Conservation (phyloP, 2,113 vertebrate species). For the Hyaena hyaena region DNA sequence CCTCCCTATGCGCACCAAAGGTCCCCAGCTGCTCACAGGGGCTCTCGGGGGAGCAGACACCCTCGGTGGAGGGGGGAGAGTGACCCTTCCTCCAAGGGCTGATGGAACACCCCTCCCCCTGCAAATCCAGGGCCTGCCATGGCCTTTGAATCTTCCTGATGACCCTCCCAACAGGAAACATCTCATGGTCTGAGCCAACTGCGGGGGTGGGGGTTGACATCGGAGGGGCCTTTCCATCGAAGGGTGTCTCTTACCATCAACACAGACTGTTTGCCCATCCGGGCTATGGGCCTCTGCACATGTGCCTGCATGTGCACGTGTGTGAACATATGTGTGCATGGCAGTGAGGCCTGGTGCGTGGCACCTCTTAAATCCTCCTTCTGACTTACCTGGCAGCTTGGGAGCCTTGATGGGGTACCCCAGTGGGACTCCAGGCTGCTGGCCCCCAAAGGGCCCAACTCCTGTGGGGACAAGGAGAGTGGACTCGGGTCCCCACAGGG, state of each 20-base stretch:
- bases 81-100: not conserved
- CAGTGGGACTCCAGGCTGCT: constrained; percentile 94
- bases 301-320: not conserved
- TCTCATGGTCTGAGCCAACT: not conserved
- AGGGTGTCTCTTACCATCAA: not conserved
- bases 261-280: not conserved
- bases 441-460: constrained; percentile 90
- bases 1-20: not conserved
- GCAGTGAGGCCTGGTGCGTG: not conserved
- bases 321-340: not conserved
- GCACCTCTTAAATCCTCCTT: not conserved
- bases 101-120: not conserved
- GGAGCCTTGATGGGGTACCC: constrained; percentile 98
- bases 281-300: not conserved
- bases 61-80: not conserved
- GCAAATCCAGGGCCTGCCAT: not conserved
- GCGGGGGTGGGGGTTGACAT: rapidly evolving
- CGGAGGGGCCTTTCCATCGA: not conserved
- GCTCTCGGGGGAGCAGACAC: not conserved
- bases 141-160: not conserved
- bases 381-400: constrained; percentile 91
- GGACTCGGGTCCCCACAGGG: not conserved
- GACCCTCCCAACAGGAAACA: not conserved
- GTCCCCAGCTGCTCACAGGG: not conserved
- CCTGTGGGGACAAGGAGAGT: constrained; percentile 81